Conservation (phyloP, 2,888 invertebrate species). For the Drosophila picticornis region DNA sequence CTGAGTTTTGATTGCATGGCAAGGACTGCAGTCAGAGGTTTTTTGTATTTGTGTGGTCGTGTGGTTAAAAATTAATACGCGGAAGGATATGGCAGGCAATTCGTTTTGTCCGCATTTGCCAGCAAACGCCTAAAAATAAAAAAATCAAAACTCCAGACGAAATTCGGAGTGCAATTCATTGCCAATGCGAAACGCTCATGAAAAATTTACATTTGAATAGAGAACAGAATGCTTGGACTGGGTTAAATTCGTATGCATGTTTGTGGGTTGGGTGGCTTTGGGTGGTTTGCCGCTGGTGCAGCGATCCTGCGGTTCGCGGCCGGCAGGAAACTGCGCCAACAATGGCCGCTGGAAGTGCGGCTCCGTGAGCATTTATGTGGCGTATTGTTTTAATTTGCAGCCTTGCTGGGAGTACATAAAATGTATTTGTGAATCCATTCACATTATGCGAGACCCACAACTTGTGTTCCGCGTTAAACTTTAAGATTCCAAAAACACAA, state of each 20-base stretch:
- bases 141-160: constrained; percentile 58
- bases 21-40: constrained; percentile 29
- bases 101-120: constrained; percentile 66
- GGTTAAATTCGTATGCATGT: constrained; percentile 1
- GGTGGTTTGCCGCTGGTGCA: constrained; percentile 45
- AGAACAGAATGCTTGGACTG: constrained; percentile 23
- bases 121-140: constrained; percentile 35
- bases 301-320: constrained; percentile 49
- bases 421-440: constrained; percentile 31
- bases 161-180: constrained; percentile 56
- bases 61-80: constrained; percentile 80
- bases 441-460: background rate
- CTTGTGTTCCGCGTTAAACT: constrained; percentile 14
- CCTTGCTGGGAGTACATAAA: constrained; percentile 46
- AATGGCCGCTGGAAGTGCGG: constrained; percentile 75
- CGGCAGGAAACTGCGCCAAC: constrained; percentile 66
- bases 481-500: constrained; percentile 27
- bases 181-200: constrained; percentile 48
- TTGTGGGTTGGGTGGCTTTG: constrained; percentile 6
- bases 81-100: constrained; percentile 81
- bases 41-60: constrained; percentile 60
- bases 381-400: constrained; percentile 79
- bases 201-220: constrained; percentile 82
- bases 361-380: constrained; percentile 75
- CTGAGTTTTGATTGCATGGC: constrained; percentile 63